Conservation (phyloP, 1,140 invertebrate genomes). For the Drosophila ohnishii region DNA sequence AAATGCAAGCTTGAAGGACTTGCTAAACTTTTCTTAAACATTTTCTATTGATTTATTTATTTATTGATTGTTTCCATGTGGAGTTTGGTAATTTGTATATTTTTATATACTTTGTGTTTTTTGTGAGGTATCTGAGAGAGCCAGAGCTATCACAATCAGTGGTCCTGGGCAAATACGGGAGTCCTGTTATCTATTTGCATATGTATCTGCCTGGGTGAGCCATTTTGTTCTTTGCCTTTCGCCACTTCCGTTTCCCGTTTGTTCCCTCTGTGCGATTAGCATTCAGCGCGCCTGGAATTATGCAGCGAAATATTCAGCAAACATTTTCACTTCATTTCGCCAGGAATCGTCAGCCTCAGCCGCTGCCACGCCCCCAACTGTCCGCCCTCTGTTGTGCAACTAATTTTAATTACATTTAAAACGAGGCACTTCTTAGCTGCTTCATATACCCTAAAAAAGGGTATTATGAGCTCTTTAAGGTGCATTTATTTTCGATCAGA, state of each 20-base stretch:
- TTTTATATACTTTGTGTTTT: background rate
- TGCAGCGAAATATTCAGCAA: constrained; percentile 58
- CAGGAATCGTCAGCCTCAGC: constrained; percentile 38
- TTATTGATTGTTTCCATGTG: no score
- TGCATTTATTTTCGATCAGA: background rate
- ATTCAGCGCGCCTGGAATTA: constrained; percentile 41
- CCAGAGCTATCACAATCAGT: constrained; percentile 11
- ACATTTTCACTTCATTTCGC: constrained; percentile 66
- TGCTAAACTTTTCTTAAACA: no score
- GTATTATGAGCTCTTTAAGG: background rate
- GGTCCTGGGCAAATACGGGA: constrained; percentile 15
- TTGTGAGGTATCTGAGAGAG: background rate
- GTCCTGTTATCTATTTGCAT: constrained; percentile 24
- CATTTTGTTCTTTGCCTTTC: constrained; percentile 31
- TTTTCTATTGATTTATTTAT: no score
- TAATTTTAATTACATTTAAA: constrained; percentile 68
- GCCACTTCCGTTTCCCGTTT: constrained; percentile 17
- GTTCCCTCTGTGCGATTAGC: constrained; percentile 1
- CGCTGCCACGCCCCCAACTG: constrained; percentile 2
- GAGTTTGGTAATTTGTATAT: no score
- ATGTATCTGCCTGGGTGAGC: constrained; percentile 13
- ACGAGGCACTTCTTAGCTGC: constrained; percentile 20
- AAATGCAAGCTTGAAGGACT: no score
- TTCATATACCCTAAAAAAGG: background rate
- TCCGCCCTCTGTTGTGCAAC: constrained; percentile 34